Evolutionary conservation across 2,113 vertebrate genomes (phyloP).

Genomic region (Nanorana parkeri): DNA sequence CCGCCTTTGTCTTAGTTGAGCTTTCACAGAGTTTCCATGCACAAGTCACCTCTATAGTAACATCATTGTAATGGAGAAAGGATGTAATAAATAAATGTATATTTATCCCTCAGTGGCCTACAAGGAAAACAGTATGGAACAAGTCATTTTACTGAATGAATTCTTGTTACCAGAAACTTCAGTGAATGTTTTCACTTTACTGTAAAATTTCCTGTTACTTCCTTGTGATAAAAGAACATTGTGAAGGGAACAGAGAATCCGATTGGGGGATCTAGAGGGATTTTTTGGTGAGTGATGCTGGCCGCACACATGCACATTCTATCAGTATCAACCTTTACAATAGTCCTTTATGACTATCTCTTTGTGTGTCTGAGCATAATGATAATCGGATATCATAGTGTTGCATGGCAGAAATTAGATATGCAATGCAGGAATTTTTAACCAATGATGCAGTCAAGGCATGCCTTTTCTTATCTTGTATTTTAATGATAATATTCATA

Average conservation of each 20-base stretch:
- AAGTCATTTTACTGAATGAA: slow-evolving; percentile 32
- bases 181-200: slow-evolving; percentile 4
- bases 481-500: too few species aligned
- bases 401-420: too few species aligned
- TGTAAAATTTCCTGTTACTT: slow-evolving; percentile 14
- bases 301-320: too few species aligned
- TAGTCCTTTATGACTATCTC: too few species aligned
- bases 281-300: too few species aligned
- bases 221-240: neutral
- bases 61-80: neutral
- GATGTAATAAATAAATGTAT: slow-evolving; percentile 36
- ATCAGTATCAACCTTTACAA: too few species aligned
- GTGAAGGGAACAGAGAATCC: neutral
- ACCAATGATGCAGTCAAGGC: too few species aligned
- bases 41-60: neutral
- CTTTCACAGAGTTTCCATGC: neutral
- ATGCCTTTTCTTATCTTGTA: too few species aligned
- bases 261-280: neutral
- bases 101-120: slow-evolving; percentile 28
- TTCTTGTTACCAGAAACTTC: slow-evolving; percentile 14
- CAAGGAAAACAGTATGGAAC: slow-evolving; percentile 21
- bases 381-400: too few species aligned
- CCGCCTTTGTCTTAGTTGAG: neutral
- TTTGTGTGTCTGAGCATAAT: too few species aligned
- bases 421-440: too few species aligned